Evolutionary conservation across 1,140 invertebrate species (phyloP), one percentile per base, ranked within the genome.

Genomic region (Meloidogyne hapla): DNA sequence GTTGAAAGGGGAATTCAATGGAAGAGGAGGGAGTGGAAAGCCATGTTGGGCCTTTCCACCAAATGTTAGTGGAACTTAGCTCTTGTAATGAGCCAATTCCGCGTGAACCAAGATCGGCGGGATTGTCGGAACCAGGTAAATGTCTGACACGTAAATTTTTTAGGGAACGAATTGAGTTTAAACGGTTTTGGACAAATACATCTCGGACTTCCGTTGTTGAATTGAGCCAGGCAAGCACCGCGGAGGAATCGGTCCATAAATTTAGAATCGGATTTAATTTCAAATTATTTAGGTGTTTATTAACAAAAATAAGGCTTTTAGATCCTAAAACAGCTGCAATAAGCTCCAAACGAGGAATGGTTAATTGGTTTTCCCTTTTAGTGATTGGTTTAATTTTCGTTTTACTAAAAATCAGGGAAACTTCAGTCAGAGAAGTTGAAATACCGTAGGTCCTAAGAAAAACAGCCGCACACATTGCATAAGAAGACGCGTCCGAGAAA

Each of bases 151-250:
- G 9, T 21, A 69, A 33, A 33, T 69, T 26, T 1, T 40, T 21
- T n/a, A 38, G 0, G n/a, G 3, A 8, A 9, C 48, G 18, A 8
- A 69, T 33, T 12, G 25, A 2, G 2, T 33, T 69, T 5, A 69
- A 1, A 3, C 67, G 67, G 10, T 69, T 69, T 69, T 69, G 25
- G 23, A 69, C 67, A 33, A 69, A 69, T 33, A 69, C 33, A 42
- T 69, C 67, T 1, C 23, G 23, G 2, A 33, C 33, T 21, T 23
- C 10, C 10, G 40, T 42, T 10, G 67, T 21, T 9, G 23, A 9
- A 28, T 69, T 69, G 2, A 69, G 10, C 67, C 67, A 69, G 26
- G 67, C 4, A 33, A 69, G 23, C 2, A 69, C 67, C 12, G 48
- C 33, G 1, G 67, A n/a, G 2, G 67, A 69, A 10, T 69, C 67